phyloP scores from a whole-genome alignment of 2,797 vertebrate species.

The Cossypha polioptera region DNA sequence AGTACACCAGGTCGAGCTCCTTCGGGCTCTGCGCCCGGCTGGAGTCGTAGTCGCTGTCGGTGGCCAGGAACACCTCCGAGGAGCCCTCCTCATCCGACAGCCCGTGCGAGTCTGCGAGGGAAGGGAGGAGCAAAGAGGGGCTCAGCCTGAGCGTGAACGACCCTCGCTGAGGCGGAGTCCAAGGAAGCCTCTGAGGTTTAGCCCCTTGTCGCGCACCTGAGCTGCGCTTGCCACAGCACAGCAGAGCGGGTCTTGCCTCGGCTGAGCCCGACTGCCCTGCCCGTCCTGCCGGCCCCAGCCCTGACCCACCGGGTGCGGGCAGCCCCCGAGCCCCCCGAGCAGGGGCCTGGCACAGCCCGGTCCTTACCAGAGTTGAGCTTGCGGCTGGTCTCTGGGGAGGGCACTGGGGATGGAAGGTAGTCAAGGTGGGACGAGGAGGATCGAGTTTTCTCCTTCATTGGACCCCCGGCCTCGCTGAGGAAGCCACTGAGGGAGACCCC shows the following conservation, averaged over 20 bases:
- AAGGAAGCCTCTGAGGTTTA: fast-evolving
- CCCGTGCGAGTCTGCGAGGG: conserved; percentile 53
- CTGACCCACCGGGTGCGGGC: fast-evolving
- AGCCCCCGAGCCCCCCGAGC: background rate
- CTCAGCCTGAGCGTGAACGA: background rate
- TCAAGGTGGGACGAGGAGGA: conserved; percentile 83
- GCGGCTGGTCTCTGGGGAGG: conserved; percentile 81
- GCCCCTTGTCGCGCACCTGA: fast-evolving
- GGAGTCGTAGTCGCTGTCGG: conserved; percentile 89
- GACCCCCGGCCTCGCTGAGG: conserved; percentile 76
- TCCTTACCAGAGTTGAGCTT: conserved; percentile 82
- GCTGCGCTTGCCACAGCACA: fast-evolving
- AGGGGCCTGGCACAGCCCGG: fast-evolving
- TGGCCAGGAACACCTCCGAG: conserved; percentile 90
- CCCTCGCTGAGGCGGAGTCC: fast-evolving
- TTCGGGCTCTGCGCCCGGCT: conserved; percentile 87
- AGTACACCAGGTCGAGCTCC: conserved; percentile 86
- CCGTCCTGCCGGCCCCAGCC: fast-evolving
- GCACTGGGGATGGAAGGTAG: conserved; percentile 85
- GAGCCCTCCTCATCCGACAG: conserved; percentile 88
- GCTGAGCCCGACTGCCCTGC: fast-evolving
- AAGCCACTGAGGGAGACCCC: conserved; percentile 85
- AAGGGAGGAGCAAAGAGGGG: background rate
- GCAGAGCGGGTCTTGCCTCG: background rate
- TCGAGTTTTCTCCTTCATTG: conserved; percentile 74